Base-by-base conservation (phyloP, 2,888 invertebrate species). In the Drosophila paramelanica region DNA sequence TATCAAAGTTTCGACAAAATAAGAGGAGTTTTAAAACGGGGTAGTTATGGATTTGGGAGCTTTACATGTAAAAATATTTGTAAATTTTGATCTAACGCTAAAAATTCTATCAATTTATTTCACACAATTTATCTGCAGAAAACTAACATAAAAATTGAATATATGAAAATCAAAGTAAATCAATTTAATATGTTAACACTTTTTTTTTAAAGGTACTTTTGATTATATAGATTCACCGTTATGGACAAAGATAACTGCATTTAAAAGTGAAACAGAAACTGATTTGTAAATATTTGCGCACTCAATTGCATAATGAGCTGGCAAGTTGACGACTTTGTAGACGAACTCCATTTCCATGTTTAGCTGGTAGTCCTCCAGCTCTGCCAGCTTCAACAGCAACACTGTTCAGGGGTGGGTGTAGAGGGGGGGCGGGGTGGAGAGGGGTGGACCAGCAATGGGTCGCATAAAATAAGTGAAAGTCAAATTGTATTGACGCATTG, bases 401-500 rank as follows among this genome's bases (percentile, higher is more conserved):
- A 39, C 25, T 17, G 53, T 10, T n/a, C 5, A 7, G 14, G 17
- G 17, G 67, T 6, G 23, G 11, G 45, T 25, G 27, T n/a, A 1
- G 8, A 8, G 23, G 13, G 36, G 8, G 41, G 2, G 23, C 13
- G 7, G n/a, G 38, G 10, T 14, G n/a, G 23, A 31, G 33, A 20
- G 27, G 46, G 61, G 55, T 45, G 2, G 1, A 55, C 61, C 56
- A 64, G 78, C 87, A 86, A 59, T 86, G 83, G 87, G 67, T 77
- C 81, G 64, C 78, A 67, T 66, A 67, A 87, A 88, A 88, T 84
- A 86, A 86, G 85, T 86, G 85, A 86, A 86, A 86, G 85, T 86
- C 85, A 86, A 86, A 86, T 89, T 79, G 79, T 86, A 86, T 86
- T 86, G 85, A 86, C 88, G 89, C 85, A 89, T 89, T 86, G 85